Percentiles rank a stretch among this genome's conserved stretches.
Evolutionary conservation across 2,888 invertebrate genomes (phyloP).

Genomic region (Thymelicus acteon): DNA sequence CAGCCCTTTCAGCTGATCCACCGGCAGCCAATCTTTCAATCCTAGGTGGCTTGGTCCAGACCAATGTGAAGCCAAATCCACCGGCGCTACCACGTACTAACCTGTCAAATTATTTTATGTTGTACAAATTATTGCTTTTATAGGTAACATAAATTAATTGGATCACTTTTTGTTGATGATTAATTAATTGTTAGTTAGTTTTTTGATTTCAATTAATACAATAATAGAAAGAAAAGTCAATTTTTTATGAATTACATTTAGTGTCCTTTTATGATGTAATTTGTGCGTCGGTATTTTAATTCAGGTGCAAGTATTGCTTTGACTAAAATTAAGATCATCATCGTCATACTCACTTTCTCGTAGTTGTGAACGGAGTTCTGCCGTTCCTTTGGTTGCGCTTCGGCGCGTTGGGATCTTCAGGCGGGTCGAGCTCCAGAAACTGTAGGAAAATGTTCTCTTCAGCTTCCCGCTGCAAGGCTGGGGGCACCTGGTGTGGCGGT

Average conservation of each 20-base stretch:
- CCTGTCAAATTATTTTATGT: constrained; percentile 49
- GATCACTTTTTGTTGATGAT: not conserved
- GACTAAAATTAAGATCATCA: no score
- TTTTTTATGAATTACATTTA: no score
- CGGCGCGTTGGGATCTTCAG: constrained; percentile 86
- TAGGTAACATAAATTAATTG: no score
- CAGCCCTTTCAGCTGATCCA: constrained; percentile 92
- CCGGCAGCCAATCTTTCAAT: constrained; percentile 93
- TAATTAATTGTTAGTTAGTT: no score
- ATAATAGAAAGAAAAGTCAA: no score
- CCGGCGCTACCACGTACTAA: constrained; percentile 80
- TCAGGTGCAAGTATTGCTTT: no score
- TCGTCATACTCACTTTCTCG: constrained; percentile 82
- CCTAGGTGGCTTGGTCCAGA: constrained; percentile 95
- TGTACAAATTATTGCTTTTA: not conserved
- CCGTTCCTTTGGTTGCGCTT: constrained; percentile 86
- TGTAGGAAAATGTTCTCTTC: constrained; percentile 90
- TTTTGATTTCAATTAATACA: no score
- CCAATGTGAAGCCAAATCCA: constrained; percentile 94
- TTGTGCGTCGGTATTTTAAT: no score
- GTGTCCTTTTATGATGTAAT: no score
- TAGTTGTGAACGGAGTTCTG: constrained; percentile 93
- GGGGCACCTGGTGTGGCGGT: constrained; percentile 81
- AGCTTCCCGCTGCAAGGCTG: constrained; percentile 87
- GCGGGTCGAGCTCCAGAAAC: constrained; percentile 92